Base-by-base conservation (phyloP, 1,140 invertebrate genomes). In the Schmidtea mediterranea region DNA sequence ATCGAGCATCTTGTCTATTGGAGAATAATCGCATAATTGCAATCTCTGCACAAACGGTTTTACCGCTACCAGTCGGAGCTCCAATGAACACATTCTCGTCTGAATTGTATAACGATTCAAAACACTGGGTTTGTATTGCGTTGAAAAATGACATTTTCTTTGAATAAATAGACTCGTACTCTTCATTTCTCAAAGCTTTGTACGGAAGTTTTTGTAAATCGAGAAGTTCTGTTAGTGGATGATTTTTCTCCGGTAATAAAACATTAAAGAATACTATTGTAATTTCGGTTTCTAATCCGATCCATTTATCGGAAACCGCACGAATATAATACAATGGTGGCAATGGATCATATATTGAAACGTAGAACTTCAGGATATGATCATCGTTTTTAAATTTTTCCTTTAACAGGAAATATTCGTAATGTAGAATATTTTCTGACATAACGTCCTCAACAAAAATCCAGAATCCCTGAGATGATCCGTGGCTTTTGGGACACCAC, bases 71-170 rank as follows among this genome's bases (percentile, higher is more conserved):
- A 12, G 84, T 83, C 1, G 92, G 90, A 0, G 92, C 89, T 6
- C 87, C 90, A 51, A 98, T 76, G 62, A 97, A 94, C 1, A 97
- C 81, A 66, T 95, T 98, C 57, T 97, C 92, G 64, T 97, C 87
- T 13, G 78, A 83, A 67, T 97, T 95, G 64, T 95, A 98, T 1
- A 95, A 77, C 0, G 89, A 80, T 63, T 97, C 95, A 62, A 98
- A 98, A 2, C 95, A 89, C 62, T 98, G 92, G 0, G 92, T 98
- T 63, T 98, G 92, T 53, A 98, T 94, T 0, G 90, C 84, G 69
- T 98, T 98, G 62, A 98, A 95, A 61, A 89, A 82, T 12, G 76
- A 76, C 58, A 94, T 86, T 52, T 76, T 76, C 5, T 82, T 23
- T 8, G 8, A 32, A 32, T 21, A 48, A 18, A 48, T 32, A n/a